Evolutionary conservation across 2,113 vertebrate species (phyloP).

Genomic region (Aegypius monachus): DNA sequence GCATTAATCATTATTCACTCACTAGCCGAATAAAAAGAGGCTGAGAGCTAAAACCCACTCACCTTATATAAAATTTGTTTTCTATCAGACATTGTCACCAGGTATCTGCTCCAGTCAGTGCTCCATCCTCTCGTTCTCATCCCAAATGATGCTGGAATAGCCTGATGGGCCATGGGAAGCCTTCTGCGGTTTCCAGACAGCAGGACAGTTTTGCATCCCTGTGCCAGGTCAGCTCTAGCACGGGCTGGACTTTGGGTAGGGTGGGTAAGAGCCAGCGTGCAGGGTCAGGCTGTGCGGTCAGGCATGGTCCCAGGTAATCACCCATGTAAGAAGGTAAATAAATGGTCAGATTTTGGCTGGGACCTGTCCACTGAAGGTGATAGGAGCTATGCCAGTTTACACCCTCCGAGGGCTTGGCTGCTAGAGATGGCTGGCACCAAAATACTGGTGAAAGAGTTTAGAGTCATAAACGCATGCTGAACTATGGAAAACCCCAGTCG

Average conservation of each 20-base stretch:
- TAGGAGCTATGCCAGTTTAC: not conserved
- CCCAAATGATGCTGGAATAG: fast-evolving
- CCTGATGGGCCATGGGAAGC: not conserved
- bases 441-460: not conserved
- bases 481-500: fast-evolving
- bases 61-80: fast-evolving
- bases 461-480: not conserved
- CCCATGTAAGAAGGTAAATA: not conserved
- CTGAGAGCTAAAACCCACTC: not conserved
- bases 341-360: not conserved
- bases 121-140: not conserved
- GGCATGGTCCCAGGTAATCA: not conserved
- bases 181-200: not conserved
- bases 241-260: not conserved
- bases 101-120: not conserved
- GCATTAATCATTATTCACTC: not conserved
- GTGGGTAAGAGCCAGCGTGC: not conserved
- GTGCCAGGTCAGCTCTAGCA: not conserved
- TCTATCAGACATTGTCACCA: not conserved
- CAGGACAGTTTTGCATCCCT: not conserved
- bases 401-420: not conserved
- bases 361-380: not conserved
- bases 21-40: not conserved
- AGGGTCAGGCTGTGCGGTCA: not conserved
- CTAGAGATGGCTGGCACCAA: not conserved